A percentile compares a stretch with the other conserved stretches of the same genome.
phyloP scores from a whole-genome alignment of 2,888 invertebrate species.

The Unio pictorum region DNA sequence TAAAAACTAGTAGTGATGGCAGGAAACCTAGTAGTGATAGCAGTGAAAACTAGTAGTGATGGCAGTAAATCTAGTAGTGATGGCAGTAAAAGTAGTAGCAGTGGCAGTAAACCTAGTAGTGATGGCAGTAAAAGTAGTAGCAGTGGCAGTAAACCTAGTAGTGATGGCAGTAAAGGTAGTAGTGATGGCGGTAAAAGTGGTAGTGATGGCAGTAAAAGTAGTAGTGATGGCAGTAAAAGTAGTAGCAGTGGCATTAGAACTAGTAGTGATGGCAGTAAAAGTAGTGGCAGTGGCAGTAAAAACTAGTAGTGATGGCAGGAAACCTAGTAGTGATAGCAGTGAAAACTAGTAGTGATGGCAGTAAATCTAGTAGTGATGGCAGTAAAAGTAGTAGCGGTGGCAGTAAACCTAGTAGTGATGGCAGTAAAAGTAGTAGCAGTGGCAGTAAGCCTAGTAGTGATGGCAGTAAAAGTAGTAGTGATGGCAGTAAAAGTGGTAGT shows the following conservation, averaged over 20 bases:
- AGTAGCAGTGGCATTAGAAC: too few relatives aligned
- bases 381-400: too few relatives aligned
- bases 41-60: neutral
- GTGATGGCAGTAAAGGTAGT: neutral
- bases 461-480: too few relatives aligned
- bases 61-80: neutral
- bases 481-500: too few relatives aligned
- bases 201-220: too few relatives aligned
- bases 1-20: neutral
- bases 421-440: too few relatives aligned
- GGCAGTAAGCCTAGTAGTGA: too few relatives aligned
- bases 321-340: neutral
- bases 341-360: too few relatives aligned
- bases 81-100: neutral
- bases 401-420: too few relatives aligned
- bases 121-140: neutral
- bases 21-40: neutral
- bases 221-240: neutral
- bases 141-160: neutral
- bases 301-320: neutral
- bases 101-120: too few relatives aligned
- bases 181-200: neutral
- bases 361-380: too few relatives aligned
- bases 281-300: neutral
- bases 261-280: neutral